Evolutionary conservation across 2,113 vertebrate genomes (phyloP).

Genomic region (Lepidothrix coronata): DNA sequence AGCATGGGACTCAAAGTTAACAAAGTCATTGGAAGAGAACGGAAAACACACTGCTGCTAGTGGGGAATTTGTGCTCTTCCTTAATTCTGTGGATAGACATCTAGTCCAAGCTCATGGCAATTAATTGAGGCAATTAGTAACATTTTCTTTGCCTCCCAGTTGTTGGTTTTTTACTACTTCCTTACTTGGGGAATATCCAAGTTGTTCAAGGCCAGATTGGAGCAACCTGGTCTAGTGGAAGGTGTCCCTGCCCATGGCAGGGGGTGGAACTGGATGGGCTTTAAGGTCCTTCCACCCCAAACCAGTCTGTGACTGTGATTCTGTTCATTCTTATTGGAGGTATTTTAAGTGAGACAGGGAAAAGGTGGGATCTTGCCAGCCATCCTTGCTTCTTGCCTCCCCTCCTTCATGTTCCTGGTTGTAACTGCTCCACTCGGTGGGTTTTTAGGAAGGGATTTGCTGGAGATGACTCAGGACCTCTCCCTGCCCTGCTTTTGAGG

Average conservation of each 20-base stretch:
- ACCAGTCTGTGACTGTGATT: no score
- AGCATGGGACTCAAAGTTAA: neutral
- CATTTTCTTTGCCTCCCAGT: neutral
- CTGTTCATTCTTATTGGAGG: neutral
- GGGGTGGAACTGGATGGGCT: neutral
- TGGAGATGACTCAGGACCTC: neutral
- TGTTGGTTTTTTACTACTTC: neutral
- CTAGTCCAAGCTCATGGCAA: neutral
- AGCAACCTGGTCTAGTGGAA: neutral
- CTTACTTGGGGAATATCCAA: neutral
- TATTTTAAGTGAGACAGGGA: neutral
- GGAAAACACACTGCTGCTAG: neutral
- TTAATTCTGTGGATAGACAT: neutral
- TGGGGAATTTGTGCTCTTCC: neutral
- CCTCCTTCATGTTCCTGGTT: rapidly evolving
- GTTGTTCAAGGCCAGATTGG: neutral
- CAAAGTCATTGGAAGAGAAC: neutral
- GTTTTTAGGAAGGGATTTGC: neutral
- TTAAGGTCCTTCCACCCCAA: neutral
- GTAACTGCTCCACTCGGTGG: neutral
- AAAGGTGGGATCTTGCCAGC: neutral
- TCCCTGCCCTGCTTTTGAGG: neutral
- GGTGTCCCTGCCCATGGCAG: neutral
- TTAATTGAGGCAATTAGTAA: neutral
- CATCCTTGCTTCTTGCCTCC: neutral